These are phyloP conservation scores for Cataglyphis livida DNA, from an alignment of 2,888 invertebrate genomes.

Conservation along the genomic window DNA sequence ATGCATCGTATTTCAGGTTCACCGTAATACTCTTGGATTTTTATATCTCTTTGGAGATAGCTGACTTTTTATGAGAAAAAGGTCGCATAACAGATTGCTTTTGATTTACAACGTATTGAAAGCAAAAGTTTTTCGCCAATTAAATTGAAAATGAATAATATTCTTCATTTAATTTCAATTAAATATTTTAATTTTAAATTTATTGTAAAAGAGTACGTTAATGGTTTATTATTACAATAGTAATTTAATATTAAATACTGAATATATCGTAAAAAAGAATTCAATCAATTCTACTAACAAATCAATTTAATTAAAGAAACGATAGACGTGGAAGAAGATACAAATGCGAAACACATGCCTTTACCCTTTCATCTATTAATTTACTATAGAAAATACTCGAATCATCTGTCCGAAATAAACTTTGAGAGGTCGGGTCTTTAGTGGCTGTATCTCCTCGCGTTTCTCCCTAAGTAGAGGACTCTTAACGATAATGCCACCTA, in stretches of 20 bases:
- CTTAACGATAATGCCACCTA: conserved; percentile 56
- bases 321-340: too few relatives aligned
- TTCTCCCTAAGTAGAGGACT: conserved; percentile 58
- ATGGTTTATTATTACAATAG: neutral
- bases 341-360: conserved; percentile 3
- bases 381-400: conserved; percentile 63
- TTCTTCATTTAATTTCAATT: neutral
- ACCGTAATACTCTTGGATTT: neutral
- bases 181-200: neutral
- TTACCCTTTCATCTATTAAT: conserved; percentile 65
- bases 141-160: neutral
- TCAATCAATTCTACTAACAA: neutral
- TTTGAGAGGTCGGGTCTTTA: conserved; percentile 56
- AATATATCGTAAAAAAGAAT: neutral
- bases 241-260: neutral
- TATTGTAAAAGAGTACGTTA: neutral
- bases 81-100: neutral
- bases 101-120: neutral
- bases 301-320: neutral
- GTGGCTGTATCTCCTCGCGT: conserved; percentile 60
- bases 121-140: neutral
- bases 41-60: neutral
- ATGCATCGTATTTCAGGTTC: conserved; percentile 1
- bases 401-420: conserved; percentile 59
- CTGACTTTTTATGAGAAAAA: neutral